Conservation (phyloP, 2,113 vertebrate genomes). For the Machaerirhynchus nigripectus region DNA sequence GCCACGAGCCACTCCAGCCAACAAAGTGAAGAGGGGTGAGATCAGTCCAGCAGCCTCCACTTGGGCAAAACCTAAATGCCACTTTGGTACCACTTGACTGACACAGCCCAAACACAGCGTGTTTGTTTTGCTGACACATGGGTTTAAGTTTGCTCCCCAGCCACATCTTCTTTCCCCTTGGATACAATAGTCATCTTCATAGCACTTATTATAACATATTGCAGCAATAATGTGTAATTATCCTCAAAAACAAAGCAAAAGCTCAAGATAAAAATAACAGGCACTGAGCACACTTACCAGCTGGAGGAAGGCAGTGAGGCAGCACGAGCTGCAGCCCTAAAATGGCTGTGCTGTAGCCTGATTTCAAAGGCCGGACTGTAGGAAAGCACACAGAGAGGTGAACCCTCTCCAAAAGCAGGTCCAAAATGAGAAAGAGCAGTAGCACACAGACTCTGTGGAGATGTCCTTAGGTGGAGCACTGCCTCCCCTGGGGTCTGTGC, state of each 20-base stretch:
- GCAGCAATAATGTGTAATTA: slow-evolving; percentile 55
- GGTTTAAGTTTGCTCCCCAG: slow-evolving; percentile 32
- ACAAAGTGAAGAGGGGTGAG: not conserved
- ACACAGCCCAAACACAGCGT: not conserved
- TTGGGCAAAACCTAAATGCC: not conserved
- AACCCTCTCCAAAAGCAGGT: not conserved
- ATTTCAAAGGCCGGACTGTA: not conserved
- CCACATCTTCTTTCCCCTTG: slow-evolving; percentile 44
- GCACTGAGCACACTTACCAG: slow-evolving; percentile 50
- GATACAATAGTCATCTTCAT: slow-evolving; percentile 47
- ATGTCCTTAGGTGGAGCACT: not conserved
- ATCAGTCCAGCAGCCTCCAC: not conserved
- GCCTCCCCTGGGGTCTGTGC: not conserved
- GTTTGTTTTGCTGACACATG: slow-evolving; percentile 29
- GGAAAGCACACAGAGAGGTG: rapidly evolving
- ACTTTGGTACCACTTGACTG: slow-evolving; percentile 12
- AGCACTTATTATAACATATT: slow-evolving; percentile 59
- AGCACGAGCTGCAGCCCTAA: not conserved
- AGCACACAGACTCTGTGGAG: rapidly evolving
- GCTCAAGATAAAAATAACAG: slow-evolving; percentile 64
- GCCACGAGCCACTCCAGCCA: not conserved
- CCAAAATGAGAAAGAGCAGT: not conserved
- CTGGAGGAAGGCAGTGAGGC: slow-evolving; percentile 24
- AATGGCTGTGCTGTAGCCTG: not conserved
- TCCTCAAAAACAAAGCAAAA: slow-evolving; percentile 64